Percentiles rank a stretch among this genome's conserved stretches.
Evolutionary conservation across 2,797 vertebrate species (phyloP).

Genomic region (Hypotaenidia philippensis): DNA sequence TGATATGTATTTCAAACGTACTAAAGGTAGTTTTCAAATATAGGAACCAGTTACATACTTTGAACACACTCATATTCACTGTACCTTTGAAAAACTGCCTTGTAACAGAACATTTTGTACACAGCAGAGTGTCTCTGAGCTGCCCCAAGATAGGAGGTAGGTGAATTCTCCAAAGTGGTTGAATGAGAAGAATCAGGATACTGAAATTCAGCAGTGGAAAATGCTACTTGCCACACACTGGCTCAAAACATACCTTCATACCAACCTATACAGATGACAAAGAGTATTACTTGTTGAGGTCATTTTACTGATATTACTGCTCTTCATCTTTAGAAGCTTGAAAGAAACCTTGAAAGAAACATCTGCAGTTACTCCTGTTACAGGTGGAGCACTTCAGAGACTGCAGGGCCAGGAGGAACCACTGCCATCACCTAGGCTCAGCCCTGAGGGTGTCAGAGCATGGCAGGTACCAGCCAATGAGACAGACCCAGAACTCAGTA

Average conservation of each 20-base stretch:
- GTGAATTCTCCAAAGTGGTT: not conserved
- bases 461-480: not conserved
- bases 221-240: not conserved
- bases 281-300: not conserved
- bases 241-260: not conserved
- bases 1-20: not conserved
- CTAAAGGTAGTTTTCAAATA: not conserved
- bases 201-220: not conserved
- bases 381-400: not conserved
- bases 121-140: not conserved
- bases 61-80: not conserved
- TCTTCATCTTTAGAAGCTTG: not conserved
- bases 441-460: too few species aligned
- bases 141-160: accelerated
- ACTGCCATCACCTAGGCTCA: not conserved
- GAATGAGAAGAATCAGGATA: not conserved
- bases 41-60: not conserved
- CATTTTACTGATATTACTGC: not conserved
- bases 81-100: not conserved
- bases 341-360: not conserved
- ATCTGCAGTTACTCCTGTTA: not conserved
- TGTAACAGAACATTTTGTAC: not conserved
- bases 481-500: not conserved
- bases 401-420: not conserved
- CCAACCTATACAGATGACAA: not conserved